Conservation (phyloP, 2,797 vertebrate genomes). For the Arnoldichthys spilopterus region DNA sequence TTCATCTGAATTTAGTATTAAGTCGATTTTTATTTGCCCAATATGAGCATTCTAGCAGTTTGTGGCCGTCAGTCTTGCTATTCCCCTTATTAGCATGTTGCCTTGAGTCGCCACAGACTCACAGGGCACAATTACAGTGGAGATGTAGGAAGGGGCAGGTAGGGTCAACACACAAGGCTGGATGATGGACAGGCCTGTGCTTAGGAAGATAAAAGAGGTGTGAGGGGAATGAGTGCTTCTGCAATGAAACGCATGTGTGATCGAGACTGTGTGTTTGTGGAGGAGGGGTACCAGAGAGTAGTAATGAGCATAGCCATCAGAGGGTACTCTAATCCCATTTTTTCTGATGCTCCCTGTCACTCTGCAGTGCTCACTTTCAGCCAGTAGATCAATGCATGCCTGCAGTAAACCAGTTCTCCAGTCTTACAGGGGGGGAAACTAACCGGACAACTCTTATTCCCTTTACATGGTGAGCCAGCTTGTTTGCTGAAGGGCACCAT, state of each 20-base stretch:
- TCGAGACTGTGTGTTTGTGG: slow-evolving; percentile 34
- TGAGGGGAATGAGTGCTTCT: neutral
- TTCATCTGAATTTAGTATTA: neutral
- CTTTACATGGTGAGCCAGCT: neutral
- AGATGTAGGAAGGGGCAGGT: neutral
- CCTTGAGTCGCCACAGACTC: neutral
- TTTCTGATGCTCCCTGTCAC: slow-evolving; percentile 44
- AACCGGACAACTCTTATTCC: neutral
- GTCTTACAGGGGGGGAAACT: slow-evolving; percentile 6
- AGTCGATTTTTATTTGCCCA: neutral
- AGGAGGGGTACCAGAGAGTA: slow-evolving; percentile 32
- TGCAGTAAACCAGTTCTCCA: neutral
- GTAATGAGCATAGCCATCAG: slow-evolving; percentile 74
- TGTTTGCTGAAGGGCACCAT: too few relatives aligned
- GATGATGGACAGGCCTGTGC: neutral
- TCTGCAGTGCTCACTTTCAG: slow-evolving; percentile 21
- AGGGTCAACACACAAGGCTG: neutral
- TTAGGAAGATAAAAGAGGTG: neutral
- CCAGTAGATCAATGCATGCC: slow-evolving; percentile 5
- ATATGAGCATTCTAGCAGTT: neutral
- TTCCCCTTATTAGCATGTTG: neutral
- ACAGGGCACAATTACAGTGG: neutral
- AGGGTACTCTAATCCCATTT: slow-evolving; percentile 78
- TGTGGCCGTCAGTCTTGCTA: neutral
- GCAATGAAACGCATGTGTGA: slow-evolving; percentile 7